Evolutionary conservation across 1,140 invertebrate species (phyloP), one percentile per base, ranked within the genome.

Genomic region (Zaprionus kolodkinae): DNA sequence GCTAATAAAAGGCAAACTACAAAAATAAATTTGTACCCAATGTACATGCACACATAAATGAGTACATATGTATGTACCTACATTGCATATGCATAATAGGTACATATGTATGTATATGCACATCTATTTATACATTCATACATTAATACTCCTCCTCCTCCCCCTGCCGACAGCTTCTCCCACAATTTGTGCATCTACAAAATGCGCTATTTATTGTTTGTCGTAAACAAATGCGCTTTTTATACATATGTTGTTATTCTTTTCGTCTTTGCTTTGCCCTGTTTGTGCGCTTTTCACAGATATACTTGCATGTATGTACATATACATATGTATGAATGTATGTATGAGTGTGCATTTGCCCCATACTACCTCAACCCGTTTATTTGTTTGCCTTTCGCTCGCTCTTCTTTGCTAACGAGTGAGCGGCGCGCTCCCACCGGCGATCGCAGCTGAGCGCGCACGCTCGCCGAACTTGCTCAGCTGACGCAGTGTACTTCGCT

Each of bases 141-240:
- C 66, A 62, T 6, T 36, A 38, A 13, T 33, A 38, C 59, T 21
- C 45, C 33, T 35, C 1, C 33, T 6, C 57, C 40, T 30, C 3
- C 68, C 45, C 11, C 50, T 17, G 30, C 30, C 48, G 3, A 17
- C 43, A 45, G 15, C 48, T 21, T 50, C 27, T 48, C 50, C 13
- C 50, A 36, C 25, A 13, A 17, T 4, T 27, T 45, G n/a, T 11
- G 72, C 35, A 62, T 36, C 60, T 45, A 66, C 59, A 68, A 78
- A 68, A 66, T 69, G 50, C 66, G 73, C 62, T 76, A 73, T 79
- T 76, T 73, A 70, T 69, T 82, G 66, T 78, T 81, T 81, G 65
- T 66, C 52, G 79, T 81, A 81, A 81, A 81, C 79, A 81, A 81
- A 68, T 81, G 65, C 66, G 45, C 35, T 70, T 33, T 52, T 64